Conservation (phyloP, 2,113 vertebrate species). For the Siphamia tubifer region DNA sequence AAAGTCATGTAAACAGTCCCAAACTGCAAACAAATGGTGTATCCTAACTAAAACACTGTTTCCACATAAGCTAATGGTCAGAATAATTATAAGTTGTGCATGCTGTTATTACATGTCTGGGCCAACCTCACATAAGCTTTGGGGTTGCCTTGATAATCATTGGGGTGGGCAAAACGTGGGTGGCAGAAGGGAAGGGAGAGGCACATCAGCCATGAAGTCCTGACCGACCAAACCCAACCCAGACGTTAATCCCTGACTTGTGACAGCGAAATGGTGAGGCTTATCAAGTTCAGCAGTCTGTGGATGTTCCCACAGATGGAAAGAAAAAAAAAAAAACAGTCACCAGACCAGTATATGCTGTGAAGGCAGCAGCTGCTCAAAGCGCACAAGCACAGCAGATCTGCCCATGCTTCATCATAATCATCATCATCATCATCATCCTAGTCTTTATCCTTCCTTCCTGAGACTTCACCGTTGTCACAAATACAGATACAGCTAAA, state of each 20-base stretch:
- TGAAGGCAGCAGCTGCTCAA: background rate
- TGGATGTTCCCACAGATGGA: conserved; percentile 11
- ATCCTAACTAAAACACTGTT: conserved; percentile 10
- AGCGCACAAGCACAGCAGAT: conserved; percentile 17
- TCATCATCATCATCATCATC: too few species aligned
- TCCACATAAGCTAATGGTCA: conserved; percentile 32
- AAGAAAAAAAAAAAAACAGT: background rate
- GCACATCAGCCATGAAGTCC: conserved; percentile 11
- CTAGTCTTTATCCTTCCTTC: background rate
- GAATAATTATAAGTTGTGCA: conserved; percentile 50
- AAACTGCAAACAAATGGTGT: conserved; percentile 22
- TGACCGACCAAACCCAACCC: conserved; percentile 9
- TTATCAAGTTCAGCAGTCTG: conserved; percentile 45
- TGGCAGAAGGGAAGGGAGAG: conserved; percentile 31
- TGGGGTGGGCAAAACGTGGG: conserved; percentile 42
- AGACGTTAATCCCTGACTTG: conserved; percentile 54
- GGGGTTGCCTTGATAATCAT: conserved; percentile 44
- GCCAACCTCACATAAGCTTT: conserved; percentile 50
- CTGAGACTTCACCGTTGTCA: background rate
- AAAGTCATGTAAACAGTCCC: conserved; percentile 1
- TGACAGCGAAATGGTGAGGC: conserved; percentile 35
- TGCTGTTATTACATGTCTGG: conserved; percentile 31
- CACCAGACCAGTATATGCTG: background rate
- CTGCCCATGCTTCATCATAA: background rate
- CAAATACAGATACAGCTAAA: conserved; percentile 19